Conservation (phyloP, 2,113 vertebrate species). For the Sakesphorus luctuosus region DNA sequence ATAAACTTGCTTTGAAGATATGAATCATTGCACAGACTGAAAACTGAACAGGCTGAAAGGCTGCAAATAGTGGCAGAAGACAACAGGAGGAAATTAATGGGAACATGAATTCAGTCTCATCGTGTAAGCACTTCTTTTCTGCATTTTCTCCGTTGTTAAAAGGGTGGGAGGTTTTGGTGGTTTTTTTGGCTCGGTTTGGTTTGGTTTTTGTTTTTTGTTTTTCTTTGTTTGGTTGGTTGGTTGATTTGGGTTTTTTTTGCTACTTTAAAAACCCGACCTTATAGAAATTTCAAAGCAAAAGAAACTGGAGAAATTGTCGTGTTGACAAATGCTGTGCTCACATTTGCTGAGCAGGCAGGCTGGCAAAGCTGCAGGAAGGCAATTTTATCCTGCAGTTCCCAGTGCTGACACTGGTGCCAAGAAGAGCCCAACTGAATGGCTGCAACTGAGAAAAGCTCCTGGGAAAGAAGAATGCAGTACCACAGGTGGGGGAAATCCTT, state of each 20-base stretch:
- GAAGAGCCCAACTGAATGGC: background rate
- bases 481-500: background rate
- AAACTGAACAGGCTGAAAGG: background rate
- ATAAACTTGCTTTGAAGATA: background rate
- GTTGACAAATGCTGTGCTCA: background rate
- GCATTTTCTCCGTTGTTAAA: background rate
- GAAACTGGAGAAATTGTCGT: background rate
- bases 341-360: background rate
- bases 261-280: background rate
- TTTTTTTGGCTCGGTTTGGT: too few relatives aligned
- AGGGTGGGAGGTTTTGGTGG: background rate
- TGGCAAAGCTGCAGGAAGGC: background rate
- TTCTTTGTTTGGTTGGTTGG: too few relatives aligned
- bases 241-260: background rate
- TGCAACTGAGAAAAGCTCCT: background rate
- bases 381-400: background rate
- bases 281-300: background rate
- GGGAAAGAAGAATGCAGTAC: background rate
- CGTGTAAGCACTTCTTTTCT: background rate
- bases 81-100: background rate
- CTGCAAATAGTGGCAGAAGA: background rate
- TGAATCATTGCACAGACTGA: conserved; percentile 13
- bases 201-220: too few relatives aligned
- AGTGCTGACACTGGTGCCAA: background rate
- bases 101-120: background rate